Evolutionary conservation across 2,888 invertebrate genomes (phyloP).

Genomic region (Lasioglossum morio): DNA sequence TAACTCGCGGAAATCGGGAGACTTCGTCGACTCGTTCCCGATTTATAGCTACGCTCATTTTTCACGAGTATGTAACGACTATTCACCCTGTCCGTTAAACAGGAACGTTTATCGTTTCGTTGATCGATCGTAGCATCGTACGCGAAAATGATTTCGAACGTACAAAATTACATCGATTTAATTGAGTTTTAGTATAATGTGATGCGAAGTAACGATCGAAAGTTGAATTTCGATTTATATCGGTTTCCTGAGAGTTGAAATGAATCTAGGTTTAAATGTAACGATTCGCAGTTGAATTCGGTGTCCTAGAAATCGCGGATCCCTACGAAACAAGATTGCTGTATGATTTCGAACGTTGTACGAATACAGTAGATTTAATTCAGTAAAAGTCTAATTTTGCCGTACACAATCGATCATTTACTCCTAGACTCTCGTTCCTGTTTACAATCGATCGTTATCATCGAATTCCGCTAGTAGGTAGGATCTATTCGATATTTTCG

Average conservation of each 20-base stretch:
- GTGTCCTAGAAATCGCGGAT: too few species aligned
- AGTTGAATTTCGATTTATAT: too few species aligned
- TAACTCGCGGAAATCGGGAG: neutral
- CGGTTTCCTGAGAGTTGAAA: too few species aligned
- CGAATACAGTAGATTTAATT: too few species aligned
- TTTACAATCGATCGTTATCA: conserved; percentile 9
- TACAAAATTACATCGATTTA: too few species aligned
- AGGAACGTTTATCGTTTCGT: neutral
- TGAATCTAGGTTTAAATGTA: too few species aligned
- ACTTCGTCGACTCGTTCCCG: neutral
- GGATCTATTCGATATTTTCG: neutral
- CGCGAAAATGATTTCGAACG: neutral
- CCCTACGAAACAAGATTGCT: too few species aligned
- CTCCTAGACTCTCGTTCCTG: neutral
- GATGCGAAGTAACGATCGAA: too few species aligned
- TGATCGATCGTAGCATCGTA: neutral
- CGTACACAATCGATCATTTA: neutral
- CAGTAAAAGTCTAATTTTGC: neutral
- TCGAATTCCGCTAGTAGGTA: neutral
- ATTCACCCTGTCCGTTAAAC: neutral
- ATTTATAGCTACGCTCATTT: neutral
- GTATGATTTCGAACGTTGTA: too few species aligned
- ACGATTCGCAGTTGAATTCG: too few species aligned
- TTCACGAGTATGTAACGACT: neutral
- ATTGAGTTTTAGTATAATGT: too few species aligned